Conservation (phyloP, 2,888 invertebrate genomes). For the Aethes cnicana region DNA sequence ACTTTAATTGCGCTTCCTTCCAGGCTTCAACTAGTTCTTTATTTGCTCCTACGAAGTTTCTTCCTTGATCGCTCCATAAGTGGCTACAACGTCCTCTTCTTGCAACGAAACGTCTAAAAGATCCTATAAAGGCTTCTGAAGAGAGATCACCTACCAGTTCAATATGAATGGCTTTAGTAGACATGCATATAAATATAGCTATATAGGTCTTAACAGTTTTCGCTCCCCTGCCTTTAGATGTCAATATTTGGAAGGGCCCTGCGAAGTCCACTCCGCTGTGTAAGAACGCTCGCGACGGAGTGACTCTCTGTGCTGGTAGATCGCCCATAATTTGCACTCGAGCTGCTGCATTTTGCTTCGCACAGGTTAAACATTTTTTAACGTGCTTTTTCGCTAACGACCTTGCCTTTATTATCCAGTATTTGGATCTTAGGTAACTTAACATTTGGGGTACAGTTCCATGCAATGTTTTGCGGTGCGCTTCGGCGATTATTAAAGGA, state of each 20-base stretch:
- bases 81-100: slow-evolving; percentile 13
- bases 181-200: slow-evolving; percentile 34
- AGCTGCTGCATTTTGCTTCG: background rate
- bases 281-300: background rate
- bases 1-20: background rate
- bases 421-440: background rate
- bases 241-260: background rate
- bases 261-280: slow-evolving; percentile 17
- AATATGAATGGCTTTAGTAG: slow-evolving; percentile 36
- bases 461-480: slow-evolving; percentile 1
- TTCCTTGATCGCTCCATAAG: slow-evolving; percentile 22
- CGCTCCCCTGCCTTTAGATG: slow-evolving; percentile 3
- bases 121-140: slow-evolving; percentile 32
- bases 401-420: slow-evolving; percentile 4
- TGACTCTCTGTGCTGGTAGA: background rate
- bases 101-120: slow-evolving; percentile 12
- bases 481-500: background rate
- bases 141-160: slow-evolving; percentile 37
- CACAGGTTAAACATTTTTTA: background rate
- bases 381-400: background rate
- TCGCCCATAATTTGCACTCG: slow-evolving; percentile 5
- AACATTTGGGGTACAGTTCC: background rate
- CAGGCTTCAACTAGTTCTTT: slow-evolving; percentile 7
- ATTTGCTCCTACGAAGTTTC: slow-evolving; percentile 18
- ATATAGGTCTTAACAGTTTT: slow-evolving; percentile 6